Evolutionary conservation across 2,888 invertebrate species (phyloP).

Genomic region (Nebria salina): DNA sequence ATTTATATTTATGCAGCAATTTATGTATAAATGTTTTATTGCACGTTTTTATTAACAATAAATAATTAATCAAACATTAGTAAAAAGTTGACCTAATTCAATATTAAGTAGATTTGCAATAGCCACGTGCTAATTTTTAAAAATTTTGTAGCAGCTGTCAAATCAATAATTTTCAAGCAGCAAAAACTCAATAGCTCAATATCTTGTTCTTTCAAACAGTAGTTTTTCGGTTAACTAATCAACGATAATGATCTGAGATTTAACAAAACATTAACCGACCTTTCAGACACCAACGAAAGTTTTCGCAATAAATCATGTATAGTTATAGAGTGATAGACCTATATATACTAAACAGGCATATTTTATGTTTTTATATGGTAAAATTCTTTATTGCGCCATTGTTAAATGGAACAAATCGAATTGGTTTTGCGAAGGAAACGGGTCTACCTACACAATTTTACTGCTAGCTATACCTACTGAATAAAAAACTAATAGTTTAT

Average conservation of each 20-base stretch:
- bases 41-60: neutral
- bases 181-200: constrained; percentile 7
- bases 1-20: no score
- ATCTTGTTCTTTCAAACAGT: constrained; percentile 34
- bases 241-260: constrained; percentile 26
- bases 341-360: neutral
- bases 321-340: neutral
- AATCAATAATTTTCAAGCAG: constrained; percentile 16
- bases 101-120: constrained; percentile 8
- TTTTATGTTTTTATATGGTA: neutral
- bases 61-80: neutral
- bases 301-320: constrained; percentile 30
- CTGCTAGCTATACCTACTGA: neutral
- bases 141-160: constrained; percentile 17
- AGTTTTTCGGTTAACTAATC: constrained; percentile 25
- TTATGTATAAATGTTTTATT: no score
- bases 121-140: constrained; percentile 11
- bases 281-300: constrained; percentile 11
- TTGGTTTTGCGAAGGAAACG: constrained; percentile 11
- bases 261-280: constrained; percentile 30
- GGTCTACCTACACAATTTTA: constrained; percentile 5
- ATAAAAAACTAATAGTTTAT: neutral
- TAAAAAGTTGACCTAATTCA: neutral
- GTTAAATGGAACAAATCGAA: constrained; percentile 18
- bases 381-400: constrained; percentile 5